Evolutionary conservation across 2,797 vertebrate species (phyloP), one percentile per base, ranked within the genome.

Genomic region (Parauchenoglanis ngamensis): DNA sequence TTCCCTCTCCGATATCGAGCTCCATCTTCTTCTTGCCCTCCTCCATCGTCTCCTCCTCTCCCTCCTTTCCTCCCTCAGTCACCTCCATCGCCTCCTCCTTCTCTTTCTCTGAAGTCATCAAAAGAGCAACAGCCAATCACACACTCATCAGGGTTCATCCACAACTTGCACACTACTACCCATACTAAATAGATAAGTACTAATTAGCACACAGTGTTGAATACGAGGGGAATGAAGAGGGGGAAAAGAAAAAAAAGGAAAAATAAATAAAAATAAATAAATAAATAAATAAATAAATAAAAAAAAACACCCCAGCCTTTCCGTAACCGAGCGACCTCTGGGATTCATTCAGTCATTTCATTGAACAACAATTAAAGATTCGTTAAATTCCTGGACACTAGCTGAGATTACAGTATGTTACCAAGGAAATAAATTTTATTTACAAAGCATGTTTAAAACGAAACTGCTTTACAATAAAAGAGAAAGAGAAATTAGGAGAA

Each of bases 1-100:
- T 99, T 19, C 98, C 98, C 92, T 99, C 98, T 0, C 96, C 98
- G 15, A 98, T 97, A 82, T 99, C 98, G 0, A 97, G 96, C 59
- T 99, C 98, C 87, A 97, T 92, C 92, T 97, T 98, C 95, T 96
- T 99, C 95, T 95, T 97, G 85, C 95, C 96, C 0, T 96, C 94
- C 54, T 97, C 96, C 0, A 73, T 91, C 84, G 21, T 10, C 1
- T 4, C 19, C 86, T 97, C 97, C 88, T 98, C 97, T 35, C 94
- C 94, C 0, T 96, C 94, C 84, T 96, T 95, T 76, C 92, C 94
- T 0, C 97, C 97, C 7, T 95, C 92, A 1, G 95, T 94, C 90
- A 92, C 97, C 95, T 96, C 98, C 97, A 95, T 95, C 86, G 95
- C 54, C 86, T 98, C 98, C 68, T 98, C 98, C 12, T 96, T 94